Base-by-base conservation (phyloP, 2,888 invertebrate genomes). In the Craniophora ligustri region DNA sequence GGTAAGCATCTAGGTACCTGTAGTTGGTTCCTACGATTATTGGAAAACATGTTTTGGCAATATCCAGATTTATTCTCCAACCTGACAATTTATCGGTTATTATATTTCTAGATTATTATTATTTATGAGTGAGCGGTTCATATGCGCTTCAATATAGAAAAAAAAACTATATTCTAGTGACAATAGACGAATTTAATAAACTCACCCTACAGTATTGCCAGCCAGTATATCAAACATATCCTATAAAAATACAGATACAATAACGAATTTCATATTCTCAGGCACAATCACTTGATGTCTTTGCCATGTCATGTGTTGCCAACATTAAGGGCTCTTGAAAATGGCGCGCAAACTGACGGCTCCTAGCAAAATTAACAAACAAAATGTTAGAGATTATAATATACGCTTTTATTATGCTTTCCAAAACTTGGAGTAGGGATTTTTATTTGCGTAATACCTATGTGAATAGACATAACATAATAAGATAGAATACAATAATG, bases 291-390 rank as follows among this genome's bases (percentile, higher is more conserved):
- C 87, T 90, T 72, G 76, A 87, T 83, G 87, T 88, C 88, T 84
- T 84, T 79, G 79, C 78, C 86, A 82, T 78, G 86, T 86, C 88
- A 89, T 81, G 73, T 86, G 86, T 73, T 86, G 83, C 83, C 83
- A 90, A 84, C 87, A 87, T 89, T 61, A 75, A 92, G 92, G 59
- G 81, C 83, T 69, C 91, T 92, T 74, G 77, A 87, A 82, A 85
- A 76, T 83, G 82, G 83, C 87, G 86, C 82, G 84, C 71, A 82
- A 86, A 84, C 79, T 84, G 86, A 87, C 86, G 82, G 80, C 64
- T 70, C 63, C 56, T 49, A 66, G 58, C 66, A 75, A 67, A 68
- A 64, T 54, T 71, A 78, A 75, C 69, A 70, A 71, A 74, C 71
- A 64, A 64, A 73, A 73, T 67, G 55, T 62, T 54, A 48, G 44